Percentiles rank a stretch among this genome's conserved stretches.
phyloP scores from a whole-genome alignment of 2,888 invertebrate genomes.

The Eilema griseolum region DNA sequence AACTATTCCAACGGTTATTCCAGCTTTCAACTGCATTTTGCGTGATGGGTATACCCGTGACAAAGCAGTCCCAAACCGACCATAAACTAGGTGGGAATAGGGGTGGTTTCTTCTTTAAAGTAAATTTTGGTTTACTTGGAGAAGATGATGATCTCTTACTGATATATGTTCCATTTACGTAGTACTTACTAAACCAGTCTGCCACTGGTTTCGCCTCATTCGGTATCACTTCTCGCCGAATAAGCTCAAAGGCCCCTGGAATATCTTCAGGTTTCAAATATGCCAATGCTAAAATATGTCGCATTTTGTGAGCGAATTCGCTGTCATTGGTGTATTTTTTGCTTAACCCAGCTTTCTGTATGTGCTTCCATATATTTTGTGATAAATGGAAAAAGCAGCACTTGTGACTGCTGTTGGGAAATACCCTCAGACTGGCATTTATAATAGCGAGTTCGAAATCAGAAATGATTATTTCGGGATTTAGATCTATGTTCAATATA shows the following conservation, averaged over 20 bases:
- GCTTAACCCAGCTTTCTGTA: slow-evolving; percentile 16
- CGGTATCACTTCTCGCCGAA: slow-evolving; percentile 17
- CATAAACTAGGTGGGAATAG: slow-evolving; percentile 19
- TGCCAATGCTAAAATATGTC: slow-evolving; percentile 20
- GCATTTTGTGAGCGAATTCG: slow-evolving; percentile 21
- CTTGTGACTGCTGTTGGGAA: slow-evolving; percentile 14
- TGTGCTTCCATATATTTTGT: slow-evolving; percentile 21
- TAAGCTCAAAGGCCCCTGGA: slow-evolving; percentile 20
- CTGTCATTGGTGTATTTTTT: slow-evolving; percentile 12
- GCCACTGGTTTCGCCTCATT: slow-evolving; percentile 13
- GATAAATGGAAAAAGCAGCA: slow-evolving; percentile 18
- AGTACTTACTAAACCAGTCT: slow-evolving; percentile 20
- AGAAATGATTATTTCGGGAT: slow-evolving; percentile 13
- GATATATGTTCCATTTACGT: not conserved
- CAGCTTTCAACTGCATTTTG: slow-evolving; percentile 8
- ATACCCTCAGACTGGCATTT: slow-evolving; percentile 12
- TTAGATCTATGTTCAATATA: slow-evolving; percentile 10
- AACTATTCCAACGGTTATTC: not conserved
- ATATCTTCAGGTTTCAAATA: slow-evolving; percentile 19
- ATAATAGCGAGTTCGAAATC: slow-evolving; percentile 19
- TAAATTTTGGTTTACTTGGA: no score
- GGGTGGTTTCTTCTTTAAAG: not conserved
- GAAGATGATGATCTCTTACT: no score
- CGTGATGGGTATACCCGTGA: slow-evolving; percentile 16
- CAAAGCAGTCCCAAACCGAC: slow-evolving; percentile 16